phyloP scores from a whole-genome alignment of 1,140 invertebrate species.

The Ericerus pela region DNA sequence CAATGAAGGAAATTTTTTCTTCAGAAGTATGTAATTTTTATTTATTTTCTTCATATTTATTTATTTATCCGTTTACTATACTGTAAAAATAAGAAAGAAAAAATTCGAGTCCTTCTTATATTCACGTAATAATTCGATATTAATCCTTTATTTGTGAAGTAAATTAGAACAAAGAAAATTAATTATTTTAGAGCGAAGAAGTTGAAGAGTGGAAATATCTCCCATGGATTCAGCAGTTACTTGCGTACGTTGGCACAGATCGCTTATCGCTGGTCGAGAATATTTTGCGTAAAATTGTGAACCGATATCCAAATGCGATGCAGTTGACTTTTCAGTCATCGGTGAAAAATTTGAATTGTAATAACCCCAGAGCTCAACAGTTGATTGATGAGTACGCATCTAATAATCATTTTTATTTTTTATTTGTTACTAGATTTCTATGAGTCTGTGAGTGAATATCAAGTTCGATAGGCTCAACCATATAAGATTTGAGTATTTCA shows the following conservation, averaged over 20 bases:
- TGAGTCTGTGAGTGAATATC: too few relatives aligned
- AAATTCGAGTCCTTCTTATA: not conserved
- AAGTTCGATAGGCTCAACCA: too few relatives aligned
- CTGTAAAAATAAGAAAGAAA: not conserved
- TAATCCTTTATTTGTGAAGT: not conserved
- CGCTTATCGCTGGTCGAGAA: not conserved
- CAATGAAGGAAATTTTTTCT: not conserved
- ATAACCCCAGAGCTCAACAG: too few relatives aligned
- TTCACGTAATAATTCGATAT: not conserved
- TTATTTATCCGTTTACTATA: not conserved
- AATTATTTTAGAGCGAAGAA: not conserved
- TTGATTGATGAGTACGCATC: too few relatives aligned
- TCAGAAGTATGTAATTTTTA: not conserved
- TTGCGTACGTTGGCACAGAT: not conserved
- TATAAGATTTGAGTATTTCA: too few relatives aligned
- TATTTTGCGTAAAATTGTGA: not conserved
- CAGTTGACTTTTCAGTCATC: not conserved
- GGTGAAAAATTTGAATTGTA: too few relatives aligned
- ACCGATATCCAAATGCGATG: not conserved
- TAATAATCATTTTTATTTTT: too few relatives aligned
- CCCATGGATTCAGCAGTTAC: not conserved
- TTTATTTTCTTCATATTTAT: not conserved
- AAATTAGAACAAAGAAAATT: not conserved
- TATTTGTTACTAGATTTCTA: too few relatives aligned
- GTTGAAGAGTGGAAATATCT: slow-evolving; percentile 3